Base-by-base conservation (phyloP, 2,797 vertebrate genomes). In the Oreochromis mossambicus region DNA sequence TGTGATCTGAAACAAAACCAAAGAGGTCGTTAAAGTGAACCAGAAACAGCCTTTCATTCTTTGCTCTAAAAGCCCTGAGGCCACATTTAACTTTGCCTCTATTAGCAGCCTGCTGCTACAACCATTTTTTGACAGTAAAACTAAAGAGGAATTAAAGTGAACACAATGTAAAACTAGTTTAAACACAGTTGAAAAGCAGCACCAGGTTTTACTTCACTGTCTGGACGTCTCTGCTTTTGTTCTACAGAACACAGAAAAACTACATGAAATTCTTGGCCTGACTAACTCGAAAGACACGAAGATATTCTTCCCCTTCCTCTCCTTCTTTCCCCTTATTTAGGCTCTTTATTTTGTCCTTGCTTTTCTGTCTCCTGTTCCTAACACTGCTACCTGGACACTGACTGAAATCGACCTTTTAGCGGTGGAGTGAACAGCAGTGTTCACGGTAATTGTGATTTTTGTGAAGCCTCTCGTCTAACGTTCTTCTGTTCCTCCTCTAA, bases 1-100 rank as follows among this genome's bases (percentile, higher is more conserved):
- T 1, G 97, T 99, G 93, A 99, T 99, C 98, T 99, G 97, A 2
- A 94, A 84, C 38, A 48, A 3, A 36, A 12, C 58, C 32, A 19
- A 10, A 50, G 34, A 36, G 3, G 5, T 5, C 2, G n/a, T 58
- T 38, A 43, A 3, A 5, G 11, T 15, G 3, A 17, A 46, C 48
- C 48, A 26, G n/a, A 41, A 73, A 73, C 5, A 73, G 3, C 58
- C 3, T 9, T 50, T 13, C 5, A 78, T 43, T 43, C 12, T 43
- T 38, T 43, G 63, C 13, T 66, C 7, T 70, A 43, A 43, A 43
- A 38, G 12, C 19, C 7, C 61, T 41, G 11, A 66, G 2, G 7
- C n/a, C 61, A 41, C 34, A 21, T 66, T 70, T 26, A 70, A 43
- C 13, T 43, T 43, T 26, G 2, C 38, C 34, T 41, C 34, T 14